Base-by-base conservation (phyloP, 2,113 vertebrate species). In the Indicator maculatus region DNA sequence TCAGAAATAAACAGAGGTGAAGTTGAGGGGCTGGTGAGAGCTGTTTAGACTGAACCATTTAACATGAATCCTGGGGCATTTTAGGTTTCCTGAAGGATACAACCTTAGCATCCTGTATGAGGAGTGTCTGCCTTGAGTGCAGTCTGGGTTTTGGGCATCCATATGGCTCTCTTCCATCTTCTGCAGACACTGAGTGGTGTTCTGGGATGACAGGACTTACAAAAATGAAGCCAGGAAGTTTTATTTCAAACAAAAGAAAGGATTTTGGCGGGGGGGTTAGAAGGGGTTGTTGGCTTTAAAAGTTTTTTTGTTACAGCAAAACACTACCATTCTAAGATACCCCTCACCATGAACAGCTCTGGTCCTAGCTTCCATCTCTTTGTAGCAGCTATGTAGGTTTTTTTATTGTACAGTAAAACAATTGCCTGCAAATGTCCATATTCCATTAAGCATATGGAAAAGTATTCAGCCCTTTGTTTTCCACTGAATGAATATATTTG, bases 1-100 rank as follows among this genome's bases (percentile, higher is more conserved):
- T 95, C 83, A 94, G 93, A 95, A 95, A 90, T 93, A 96, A 93
- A 95, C 87, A 93, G 90, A 91, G 77, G 59, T 93, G 83, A 88
- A 79, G 59, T 27, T 71, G 86, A 94, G 80, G 28, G 59, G 9
- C 61, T 81, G 33, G 59, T 0, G 8, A 90, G 91, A 69, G 39
- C 50, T 94, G 83, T 86, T 95, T 94, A 86, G 80, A 38, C 76
- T 88, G 79, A 88, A 50, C 39, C 12, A 1, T 90, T 95, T 77
- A 80, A 73, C 53, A 33, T 86, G 92, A 81, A 74, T 94, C 76
- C 58, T 73, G 53, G 53, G 86, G 70, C 70, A 65, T 69, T 95
- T 92, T 53, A 71, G 44, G 75, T 78, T 95, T 91, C 75, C 75
- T 39, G 33, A 56, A 80, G 56, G 47, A 47, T 74, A 24, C 20